A percentile compares a stretch with the other conserved stretches of the same genome.
Conservation (phyloP, 2,113 vertebrate genomes). For the Recurvirostra avosetta region DNA sequence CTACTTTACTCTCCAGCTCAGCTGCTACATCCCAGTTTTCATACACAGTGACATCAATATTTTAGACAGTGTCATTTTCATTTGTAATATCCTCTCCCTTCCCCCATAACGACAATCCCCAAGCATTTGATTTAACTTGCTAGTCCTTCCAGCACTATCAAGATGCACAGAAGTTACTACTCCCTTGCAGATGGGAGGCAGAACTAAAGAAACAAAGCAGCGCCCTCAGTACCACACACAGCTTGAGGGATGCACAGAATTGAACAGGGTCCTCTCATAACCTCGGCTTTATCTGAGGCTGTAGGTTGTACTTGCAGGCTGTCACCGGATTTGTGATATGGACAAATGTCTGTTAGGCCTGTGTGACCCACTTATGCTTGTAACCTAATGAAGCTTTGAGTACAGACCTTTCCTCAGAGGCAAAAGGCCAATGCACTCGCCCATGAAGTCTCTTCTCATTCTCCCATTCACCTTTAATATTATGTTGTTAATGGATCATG, state of each 20-base stretch:
- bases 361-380: neutral
- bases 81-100: neutral
- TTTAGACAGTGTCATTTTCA: neutral
- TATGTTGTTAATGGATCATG: constrained; percentile 64
- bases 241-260: too few species aligned
- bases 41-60: neutral
- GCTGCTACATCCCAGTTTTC: neutral
- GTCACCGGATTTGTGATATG: neutral
- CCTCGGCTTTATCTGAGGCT: neutral
- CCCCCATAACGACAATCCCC: neutral
- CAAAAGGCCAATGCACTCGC: neutral
- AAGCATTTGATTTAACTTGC: neutral
- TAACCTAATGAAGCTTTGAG: constrained; percentile 41
- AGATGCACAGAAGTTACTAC: neutral
- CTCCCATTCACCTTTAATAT: constrained; percentile 44
- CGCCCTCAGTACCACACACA: fast-evolving
- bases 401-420: constrained; percentile 12
- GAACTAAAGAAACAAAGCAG: neutral
- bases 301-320: neutral
- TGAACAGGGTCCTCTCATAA: neutral
- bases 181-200: neutral
- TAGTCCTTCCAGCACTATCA: neutral
- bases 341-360: neutral
- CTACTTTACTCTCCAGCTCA: neutral
- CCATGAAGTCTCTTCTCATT: constrained; percentile 3